phyloP scores from a whole-genome alignment of 1,140 invertebrate genomes.

The Brachionus manjavacas region DNA sequence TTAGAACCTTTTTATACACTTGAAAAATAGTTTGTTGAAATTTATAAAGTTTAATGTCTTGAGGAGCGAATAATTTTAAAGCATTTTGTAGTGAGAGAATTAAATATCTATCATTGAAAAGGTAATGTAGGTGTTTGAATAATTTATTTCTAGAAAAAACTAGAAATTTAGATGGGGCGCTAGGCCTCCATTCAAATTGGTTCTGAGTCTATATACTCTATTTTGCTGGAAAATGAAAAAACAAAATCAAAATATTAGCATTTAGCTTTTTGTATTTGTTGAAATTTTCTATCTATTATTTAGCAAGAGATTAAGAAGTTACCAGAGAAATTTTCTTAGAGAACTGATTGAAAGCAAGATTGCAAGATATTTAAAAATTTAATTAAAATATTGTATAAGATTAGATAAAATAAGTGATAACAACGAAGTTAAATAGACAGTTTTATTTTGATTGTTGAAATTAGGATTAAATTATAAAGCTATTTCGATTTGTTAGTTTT shows the following conservation, averaged over 20 bases:
- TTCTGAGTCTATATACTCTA: background rate
- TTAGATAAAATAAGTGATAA: constrained; percentile 18
- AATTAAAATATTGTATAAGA: background rate
- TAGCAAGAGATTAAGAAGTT: constrained; percentile 30
- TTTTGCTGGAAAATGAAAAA: background rate
- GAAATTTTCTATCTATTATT: background rate
- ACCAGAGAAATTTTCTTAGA: background rate
- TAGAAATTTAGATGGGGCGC: background rate
- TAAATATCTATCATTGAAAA: background rate
- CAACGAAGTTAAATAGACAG: background rate
- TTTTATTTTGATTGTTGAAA: background rate
- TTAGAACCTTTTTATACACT: constrained; percentile 4
- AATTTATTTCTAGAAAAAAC: constrained; percentile 33
- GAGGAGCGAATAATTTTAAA: constrained; percentile 3
- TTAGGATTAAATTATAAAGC: background rate
- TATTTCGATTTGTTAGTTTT: background rate
- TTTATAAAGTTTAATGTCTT: constrained; percentile 21
- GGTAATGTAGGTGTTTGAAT: background rate
- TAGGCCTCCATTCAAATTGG: background rate
- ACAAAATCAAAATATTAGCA: constrained; percentile 15
- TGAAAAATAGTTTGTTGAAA: background rate
- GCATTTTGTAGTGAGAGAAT: background rate
- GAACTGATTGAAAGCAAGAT: constrained; percentile 8
- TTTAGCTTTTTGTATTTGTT: constrained; percentile 9
- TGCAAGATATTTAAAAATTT: constrained; percentile 24